These are phyloP conservation scores for Falco naumanni DNA, from an alignment of 2,797 vertebrate genomes.

Conservation along the genomic window DNA sequence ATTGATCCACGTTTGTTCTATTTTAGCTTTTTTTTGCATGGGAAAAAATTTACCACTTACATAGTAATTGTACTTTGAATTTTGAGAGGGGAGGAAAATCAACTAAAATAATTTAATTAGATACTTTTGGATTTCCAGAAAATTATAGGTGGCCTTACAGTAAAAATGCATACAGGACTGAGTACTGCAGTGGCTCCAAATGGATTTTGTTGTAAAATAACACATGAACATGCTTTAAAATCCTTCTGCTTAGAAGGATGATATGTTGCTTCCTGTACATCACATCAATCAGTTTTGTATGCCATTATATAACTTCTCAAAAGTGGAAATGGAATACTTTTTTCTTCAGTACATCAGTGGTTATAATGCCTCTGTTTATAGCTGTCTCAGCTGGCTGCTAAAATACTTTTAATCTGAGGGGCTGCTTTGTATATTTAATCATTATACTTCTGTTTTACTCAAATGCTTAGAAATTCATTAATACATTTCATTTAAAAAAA, in stretches of 20 bases:
- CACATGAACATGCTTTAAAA: neutral
- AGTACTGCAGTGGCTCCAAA: neutral
- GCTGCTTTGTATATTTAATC: neutral
- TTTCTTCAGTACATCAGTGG: neutral
- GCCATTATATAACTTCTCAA: neutral
- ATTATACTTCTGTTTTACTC: neutral
- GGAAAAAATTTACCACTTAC: neutral
- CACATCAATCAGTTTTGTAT: neutral
- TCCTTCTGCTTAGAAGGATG: neutral
- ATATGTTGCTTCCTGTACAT: neutral
- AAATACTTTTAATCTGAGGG: neutral
- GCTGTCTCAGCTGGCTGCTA: neutral
- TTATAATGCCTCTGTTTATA: neutral
- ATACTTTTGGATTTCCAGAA: neutral
- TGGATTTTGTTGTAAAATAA: neutral
- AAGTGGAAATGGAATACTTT: neutral
- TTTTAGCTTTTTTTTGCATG: neutral
- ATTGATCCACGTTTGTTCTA: neutral
- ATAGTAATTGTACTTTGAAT: neutral
- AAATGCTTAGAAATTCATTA: constrained; percentile 15
- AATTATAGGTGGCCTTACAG: neutral
- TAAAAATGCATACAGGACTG: neutral
- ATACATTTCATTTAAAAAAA: neutral
- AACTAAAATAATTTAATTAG: neutral
- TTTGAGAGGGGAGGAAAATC: neutral